phyloP scores from a whole-genome alignment of 2,113 vertebrate genomes.

The Daubentonia madagascariensis region DNA sequence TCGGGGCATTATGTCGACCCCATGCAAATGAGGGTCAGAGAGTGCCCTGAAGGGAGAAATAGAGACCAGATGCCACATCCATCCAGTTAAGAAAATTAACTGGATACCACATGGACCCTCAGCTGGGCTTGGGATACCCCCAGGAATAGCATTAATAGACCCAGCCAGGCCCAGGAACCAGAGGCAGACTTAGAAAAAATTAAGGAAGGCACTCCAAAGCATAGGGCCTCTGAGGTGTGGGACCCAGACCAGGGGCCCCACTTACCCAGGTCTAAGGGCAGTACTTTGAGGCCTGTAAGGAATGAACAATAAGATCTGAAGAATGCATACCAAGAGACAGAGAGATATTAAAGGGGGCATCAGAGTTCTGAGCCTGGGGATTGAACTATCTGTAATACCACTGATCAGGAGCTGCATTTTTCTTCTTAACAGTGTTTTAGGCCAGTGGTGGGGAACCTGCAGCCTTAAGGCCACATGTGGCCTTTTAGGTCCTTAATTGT shows the following conservation, averaged over 20 bases:
- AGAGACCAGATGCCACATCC: too few species aligned
- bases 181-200: background rate
- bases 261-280: background rate
- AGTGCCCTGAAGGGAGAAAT: background rate
- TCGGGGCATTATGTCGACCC: too few species aligned
- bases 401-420: background rate
- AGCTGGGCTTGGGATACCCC: too few species aligned
- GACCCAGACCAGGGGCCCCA: too few species aligned
- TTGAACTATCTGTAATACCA: fast-evolving
- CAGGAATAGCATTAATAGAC: background rate
- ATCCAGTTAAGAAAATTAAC: too few species aligned
- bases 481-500: too few species aligned
- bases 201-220: background rate
- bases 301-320: background rate
- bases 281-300: too few species aligned
- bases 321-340: background rate
- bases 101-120: too few species aligned
- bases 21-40: background rate
- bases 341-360: background rate
- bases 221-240: background rate
- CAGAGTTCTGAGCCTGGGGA: background rate
- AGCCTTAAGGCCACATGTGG: too few species aligned
- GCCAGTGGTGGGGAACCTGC: background rate
- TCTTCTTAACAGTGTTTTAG: background rate
- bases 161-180: background rate